phyloP scores from a whole-genome alignment of 2,888 invertebrate species.

The Agrochola lychnidis region DNA sequence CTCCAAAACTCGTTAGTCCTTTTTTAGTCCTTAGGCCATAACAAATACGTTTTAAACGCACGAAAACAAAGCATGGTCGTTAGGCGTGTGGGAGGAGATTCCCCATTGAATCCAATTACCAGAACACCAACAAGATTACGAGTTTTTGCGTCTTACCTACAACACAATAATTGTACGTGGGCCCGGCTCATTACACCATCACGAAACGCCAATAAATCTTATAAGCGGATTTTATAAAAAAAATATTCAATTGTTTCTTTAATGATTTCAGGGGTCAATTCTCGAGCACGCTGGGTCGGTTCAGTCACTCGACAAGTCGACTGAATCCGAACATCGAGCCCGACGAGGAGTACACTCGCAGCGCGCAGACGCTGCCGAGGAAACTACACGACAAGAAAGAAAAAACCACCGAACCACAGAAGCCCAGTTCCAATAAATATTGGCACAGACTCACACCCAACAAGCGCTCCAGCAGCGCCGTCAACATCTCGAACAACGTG shows the following conservation, averaged over 20 bases:
- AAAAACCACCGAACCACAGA: slow-evolving; percentile 79
- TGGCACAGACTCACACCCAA: slow-evolving; percentile 89
- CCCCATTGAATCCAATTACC: slow-evolving; percentile 87
- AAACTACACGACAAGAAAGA: slow-evolving; percentile 90
- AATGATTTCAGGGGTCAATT: slow-evolving; percentile 92
- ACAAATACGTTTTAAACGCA: slow-evolving; percentile 71
- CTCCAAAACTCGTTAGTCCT: background rate
- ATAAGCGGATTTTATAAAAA: slow-evolving; percentile 68
- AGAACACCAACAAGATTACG: slow-evolving; percentile 78
- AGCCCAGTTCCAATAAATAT: slow-evolving; percentile 85
- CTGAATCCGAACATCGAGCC: slow-evolving; percentile 90
- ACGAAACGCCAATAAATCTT: slow-evolving; percentile 76
- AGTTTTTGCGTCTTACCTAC: slow-evolving; percentile 81
- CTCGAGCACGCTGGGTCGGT: slow-evolving; percentile 94
- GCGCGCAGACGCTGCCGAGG: slow-evolving; percentile 94
- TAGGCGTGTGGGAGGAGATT: slow-evolving; percentile 83
- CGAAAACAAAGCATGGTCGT: slow-evolving; percentile 85
- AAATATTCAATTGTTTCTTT: slow-evolving; percentile 70
- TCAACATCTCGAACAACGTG: slow-evolving; percentile 91
- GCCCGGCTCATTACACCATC: slow-evolving; percentile 75
- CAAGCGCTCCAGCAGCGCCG: slow-evolving; percentile 91
- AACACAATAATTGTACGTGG: slow-evolving; percentile 84
- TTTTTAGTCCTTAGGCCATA: slow-evolving; percentile 33
- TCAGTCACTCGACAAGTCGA: slow-evolving; percentile 95
- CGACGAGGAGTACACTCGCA: slow-evolving; percentile 90